A percentile compares a stretch with the other conserved stretches of the same genome.
These are phyloP conservation scores for Papilio gigon DNA, from an alignment of 2,888 invertebrate species.

Conservation along the genomic window DNA sequence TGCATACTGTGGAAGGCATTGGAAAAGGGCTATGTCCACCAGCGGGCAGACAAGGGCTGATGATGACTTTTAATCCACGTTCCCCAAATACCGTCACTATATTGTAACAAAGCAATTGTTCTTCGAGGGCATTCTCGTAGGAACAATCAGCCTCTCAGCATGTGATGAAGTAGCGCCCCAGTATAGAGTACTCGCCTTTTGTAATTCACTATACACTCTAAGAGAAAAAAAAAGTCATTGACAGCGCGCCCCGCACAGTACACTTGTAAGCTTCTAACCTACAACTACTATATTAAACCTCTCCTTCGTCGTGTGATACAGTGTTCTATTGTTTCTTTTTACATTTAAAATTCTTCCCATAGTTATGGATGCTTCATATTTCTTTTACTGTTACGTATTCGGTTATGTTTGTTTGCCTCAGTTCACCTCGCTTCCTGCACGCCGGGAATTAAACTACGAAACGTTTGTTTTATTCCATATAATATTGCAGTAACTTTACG, in stretches of 20 bases:
- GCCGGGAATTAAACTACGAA: constrained; percentile 11
- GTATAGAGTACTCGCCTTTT: constrained; percentile 11
- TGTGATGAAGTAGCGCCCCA: constrained; percentile 3
- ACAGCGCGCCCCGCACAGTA: constrained; percentile 1
- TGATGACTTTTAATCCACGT: too few species aligned
- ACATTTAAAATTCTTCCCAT: neutral
- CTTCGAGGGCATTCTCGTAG: neutral
- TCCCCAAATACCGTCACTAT: neutral
- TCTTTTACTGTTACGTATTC: constrained; percentile 15
- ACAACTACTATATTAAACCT: too few species aligned
- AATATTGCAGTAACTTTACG: neutral
- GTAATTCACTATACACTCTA: neutral
- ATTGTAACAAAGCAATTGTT: neutral
- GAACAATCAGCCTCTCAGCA: constrained; percentile 20
- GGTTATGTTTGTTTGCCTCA: neutral
- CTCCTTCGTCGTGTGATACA: constrained; percentile 5
- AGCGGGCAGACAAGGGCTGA: too few species aligned
- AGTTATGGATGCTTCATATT: constrained; percentile 5
- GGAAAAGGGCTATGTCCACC: too few species aligned
- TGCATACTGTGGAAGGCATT: too few species aligned
- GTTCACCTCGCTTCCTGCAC: neutral
- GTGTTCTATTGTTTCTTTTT: constrained; percentile 6
- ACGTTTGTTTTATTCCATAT: constrained; percentile 9
- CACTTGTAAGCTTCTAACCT: neutral
- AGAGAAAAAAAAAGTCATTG: neutral